Percentiles rank a stretch among this genome's conserved stretches.
These are phyloP conservation scores for Drosophila nannoptera DNA, from an alignment of 1,140 invertebrate genomes.

Conservation along the genomic window DNA sequence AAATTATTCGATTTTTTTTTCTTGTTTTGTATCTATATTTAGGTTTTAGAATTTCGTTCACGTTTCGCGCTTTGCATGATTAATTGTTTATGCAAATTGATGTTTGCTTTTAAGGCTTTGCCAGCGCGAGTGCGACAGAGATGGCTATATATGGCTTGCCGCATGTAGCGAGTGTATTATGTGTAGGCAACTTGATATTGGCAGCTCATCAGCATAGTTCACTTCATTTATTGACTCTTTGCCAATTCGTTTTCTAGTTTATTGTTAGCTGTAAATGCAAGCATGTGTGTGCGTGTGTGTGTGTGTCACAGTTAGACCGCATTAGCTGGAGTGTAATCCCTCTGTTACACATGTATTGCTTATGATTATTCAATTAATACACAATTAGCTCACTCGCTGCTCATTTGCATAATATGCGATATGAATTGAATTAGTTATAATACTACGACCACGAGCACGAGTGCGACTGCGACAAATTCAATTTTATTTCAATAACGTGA, in stretches of 20 bases:
- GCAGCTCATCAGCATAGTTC: conserved; percentile 21
- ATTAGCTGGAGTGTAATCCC: conserved; percentile 34
- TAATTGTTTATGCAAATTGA: conserved; percentile 77
- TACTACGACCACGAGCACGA: too few species aligned
- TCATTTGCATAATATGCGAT: conserved; percentile 66
- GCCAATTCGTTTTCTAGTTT: conserved; percentile 18
- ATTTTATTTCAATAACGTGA: conserved; percentile 65
- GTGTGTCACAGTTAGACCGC: too few species aligned
- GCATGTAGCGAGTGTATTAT: conserved; percentile 1
- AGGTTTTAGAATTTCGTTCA: conserved; percentile 67
- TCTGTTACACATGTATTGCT: conserved; percentile 51
- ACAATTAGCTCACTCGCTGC: conserved; percentile 63
- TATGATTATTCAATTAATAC: conserved; percentile 66
- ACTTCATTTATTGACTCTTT: conserved; percentile 27
- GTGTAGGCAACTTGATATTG: conserved; percentile 14
- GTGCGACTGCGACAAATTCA: too few species aligned
- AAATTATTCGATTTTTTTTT: conserved; percentile 4
- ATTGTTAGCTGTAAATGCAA: conserved; percentile 18
- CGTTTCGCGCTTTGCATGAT: conserved; percentile 73
- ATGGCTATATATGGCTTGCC: background rate
- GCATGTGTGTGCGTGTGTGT: background rate
- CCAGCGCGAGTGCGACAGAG: background rate
- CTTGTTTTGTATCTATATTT: conserved; percentile 52
- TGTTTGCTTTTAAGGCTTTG: conserved; percentile 56
- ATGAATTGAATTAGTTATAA: conserved; percentile 53